These are phyloP conservation scores for Halcyon leucocephala DNA, from an alignment of 2,797 vertebrate species.

Conservation along the genomic window DNA sequence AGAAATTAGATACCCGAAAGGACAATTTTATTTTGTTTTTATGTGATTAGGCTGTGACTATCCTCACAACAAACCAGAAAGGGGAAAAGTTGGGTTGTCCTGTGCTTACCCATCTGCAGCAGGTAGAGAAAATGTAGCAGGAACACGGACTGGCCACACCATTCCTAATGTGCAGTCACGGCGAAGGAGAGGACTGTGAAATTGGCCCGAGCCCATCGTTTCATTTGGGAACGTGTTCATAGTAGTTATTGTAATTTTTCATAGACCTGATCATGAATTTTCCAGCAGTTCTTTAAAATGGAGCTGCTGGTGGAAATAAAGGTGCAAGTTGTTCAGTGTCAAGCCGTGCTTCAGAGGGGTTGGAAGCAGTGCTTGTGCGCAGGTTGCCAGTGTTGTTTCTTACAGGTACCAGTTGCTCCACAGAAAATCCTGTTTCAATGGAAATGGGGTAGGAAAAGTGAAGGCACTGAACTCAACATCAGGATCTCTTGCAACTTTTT, in stretches of 20 bases:
- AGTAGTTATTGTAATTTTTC: constrained; percentile 6
- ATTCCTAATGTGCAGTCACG: not conserved
- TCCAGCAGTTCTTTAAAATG: constrained; percentile 23
- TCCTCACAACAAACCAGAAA: not conserved
- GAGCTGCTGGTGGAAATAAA: constrained; percentile 15
- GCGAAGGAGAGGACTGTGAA: not conserved
- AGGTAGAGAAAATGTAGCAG: not conserved
- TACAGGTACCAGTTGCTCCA: not conserved
- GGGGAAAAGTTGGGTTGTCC: not conserved
- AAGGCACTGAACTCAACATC: not conserved
- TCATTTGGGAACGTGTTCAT: not conserved
- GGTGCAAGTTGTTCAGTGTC: not conserved
- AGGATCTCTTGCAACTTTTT: not conserved
- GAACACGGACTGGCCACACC: not conserved
- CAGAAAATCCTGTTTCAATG: not conserved
- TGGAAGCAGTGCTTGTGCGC: not conserved
- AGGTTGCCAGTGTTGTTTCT: not conserved
- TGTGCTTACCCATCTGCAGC: not conserved
- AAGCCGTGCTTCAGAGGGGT: not conserved
- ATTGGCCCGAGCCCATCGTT: not conserved
- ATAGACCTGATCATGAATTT: not conserved
- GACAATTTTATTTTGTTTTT: rapidly evolving
- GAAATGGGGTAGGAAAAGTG: not conserved
- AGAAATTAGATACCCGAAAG: not conserved
- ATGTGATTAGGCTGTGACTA: not conserved